Evolutionary conservation across 2,113 vertebrate species (phyloP).

Genomic region (Columbina picui): DNA sequence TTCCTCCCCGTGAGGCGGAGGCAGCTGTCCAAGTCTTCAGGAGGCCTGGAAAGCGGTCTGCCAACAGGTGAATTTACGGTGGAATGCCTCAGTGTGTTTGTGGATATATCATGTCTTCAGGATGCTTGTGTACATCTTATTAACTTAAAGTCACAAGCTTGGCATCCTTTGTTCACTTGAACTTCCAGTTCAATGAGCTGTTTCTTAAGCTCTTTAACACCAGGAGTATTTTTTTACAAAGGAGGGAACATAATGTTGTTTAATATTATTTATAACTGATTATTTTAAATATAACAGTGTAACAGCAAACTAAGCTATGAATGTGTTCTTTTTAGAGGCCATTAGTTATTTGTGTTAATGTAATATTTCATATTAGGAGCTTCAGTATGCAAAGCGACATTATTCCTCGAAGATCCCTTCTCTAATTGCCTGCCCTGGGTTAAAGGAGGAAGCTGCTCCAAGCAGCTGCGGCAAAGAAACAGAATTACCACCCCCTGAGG

Average conservation of each 20-base stretch:
- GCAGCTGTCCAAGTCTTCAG: not conserved
- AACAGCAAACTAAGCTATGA: not conserved
- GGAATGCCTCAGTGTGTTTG: not conserved
- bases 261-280: not conserved
- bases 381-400: conserved; percentile 67
- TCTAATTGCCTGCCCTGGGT: not conserved
- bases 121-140: not conserved
- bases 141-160: not conserved
- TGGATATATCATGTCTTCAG: not conserved
- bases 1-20: not conserved
- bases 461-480: not conserved
- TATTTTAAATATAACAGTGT: not conserved
- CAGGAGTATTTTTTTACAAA: not conserved
- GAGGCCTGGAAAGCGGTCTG: not conserved
- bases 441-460: not conserved
- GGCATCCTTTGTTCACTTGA: not conserved
- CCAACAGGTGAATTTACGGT: not conserved
- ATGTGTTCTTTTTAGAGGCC: not conserved
- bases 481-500: not conserved
- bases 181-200: not conserved
- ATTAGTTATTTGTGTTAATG: not conserved
- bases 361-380: conserved; percentile 64
- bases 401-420: not conserved
- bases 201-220: not conserved
- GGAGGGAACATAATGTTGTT: not conserved